These are phyloP conservation scores for Acromyrmex heyeri DNA, from an alignment of 1,140 invertebrate genomes.

Conservation along the genomic window DNA sequence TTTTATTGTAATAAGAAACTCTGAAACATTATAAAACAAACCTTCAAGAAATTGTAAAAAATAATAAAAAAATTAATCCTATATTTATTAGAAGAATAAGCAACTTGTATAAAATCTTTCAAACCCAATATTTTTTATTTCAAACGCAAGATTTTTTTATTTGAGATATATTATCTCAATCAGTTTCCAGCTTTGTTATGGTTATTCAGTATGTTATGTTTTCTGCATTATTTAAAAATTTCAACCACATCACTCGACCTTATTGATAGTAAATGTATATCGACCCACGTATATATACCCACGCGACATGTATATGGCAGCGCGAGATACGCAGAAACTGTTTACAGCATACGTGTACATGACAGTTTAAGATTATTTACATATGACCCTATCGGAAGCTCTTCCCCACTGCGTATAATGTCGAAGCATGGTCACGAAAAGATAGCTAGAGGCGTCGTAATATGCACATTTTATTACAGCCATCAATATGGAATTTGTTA, in stretches of 20 bases:
- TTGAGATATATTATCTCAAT: background rate
- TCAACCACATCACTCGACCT: background rate
- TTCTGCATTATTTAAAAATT: constrained; percentile 22
- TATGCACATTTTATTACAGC: background rate
- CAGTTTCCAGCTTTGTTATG: background rate
- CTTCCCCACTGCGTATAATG: background rate
- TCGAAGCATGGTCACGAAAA: background rate
- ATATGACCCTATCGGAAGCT: background rate
- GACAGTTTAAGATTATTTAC: constrained; percentile 54
- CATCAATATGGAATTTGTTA: background rate
- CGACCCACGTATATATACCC: background rate
- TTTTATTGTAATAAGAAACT: too few relatives aligned
- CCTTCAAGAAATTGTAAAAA: too few relatives aligned
- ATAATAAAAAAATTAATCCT: too few relatives aligned
- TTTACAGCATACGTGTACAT: background rate
- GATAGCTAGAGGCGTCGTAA: background rate
- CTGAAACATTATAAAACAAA: too few relatives aligned
- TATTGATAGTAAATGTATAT: constrained; percentile 17
- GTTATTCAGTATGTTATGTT: background rate
- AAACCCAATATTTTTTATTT: background rate
- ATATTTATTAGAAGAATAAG: background rate
- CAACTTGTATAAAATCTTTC: background rate
- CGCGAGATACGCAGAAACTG: background rate
- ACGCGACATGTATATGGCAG: background rate
- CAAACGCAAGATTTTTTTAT: background rate